A percentile compares a stretch with the other conserved stretches of the same genome.
Evolutionary conservation across 2,888 invertebrate genomes (phyloP).

Genomic region (Pollenia labialis): DNA sequence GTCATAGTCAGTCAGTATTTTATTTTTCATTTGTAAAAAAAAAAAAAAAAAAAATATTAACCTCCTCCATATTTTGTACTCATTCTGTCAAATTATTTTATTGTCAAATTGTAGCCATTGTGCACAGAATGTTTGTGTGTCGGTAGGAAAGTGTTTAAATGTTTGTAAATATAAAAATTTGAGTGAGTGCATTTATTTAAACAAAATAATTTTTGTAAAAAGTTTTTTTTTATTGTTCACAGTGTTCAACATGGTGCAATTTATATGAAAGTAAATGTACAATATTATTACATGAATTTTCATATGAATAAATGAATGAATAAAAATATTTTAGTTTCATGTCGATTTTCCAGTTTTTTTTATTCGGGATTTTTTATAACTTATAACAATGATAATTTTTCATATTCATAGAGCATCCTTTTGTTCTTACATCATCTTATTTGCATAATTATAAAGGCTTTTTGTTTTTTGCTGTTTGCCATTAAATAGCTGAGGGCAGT

Average conservation of each 20-base stretch:
- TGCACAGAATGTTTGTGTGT: conserved; percentile 11
- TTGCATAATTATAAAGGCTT: conserved; percentile 68
- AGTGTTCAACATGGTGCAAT: background rate
- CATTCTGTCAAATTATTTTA: conserved; percentile 76
- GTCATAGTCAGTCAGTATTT: conserved; percentile 49
- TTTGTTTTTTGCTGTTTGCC: background rate
- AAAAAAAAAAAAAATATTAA: conserved; percentile 33
- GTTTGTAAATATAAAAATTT: conserved; percentile 22
- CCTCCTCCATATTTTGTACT: conserved; percentile 76
- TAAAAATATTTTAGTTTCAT: conserved; percentile 57
- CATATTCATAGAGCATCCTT: conserved; percentile 64
- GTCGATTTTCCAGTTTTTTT: conserved; percentile 20
- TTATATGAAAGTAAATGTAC: conserved; percentile 20
- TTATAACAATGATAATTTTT: conserved; percentile 59
- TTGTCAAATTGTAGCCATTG: conserved; percentile 71
- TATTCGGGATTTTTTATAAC: background rate
- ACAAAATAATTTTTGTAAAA: conserved; percentile 10
- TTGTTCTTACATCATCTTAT: conserved; percentile 62
- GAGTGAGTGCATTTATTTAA: conserved; percentile 7
- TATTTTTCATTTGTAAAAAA: conserved; percentile 51
- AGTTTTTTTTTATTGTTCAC: conserved; percentile 38
- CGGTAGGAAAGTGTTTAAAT: conserved; percentile 7
- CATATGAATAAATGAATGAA: conserved; percentile 66
- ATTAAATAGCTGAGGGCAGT: conserved; percentile 40
- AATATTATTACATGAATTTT: conserved; percentile 59